A percentile compares a stretch with the other conserved stretches of the same genome.
These are phyloP conservation scores for Labeo rohita DNA, from an alignment of 2,113 vertebrate species.

Conservation along the genomic window DNA sequence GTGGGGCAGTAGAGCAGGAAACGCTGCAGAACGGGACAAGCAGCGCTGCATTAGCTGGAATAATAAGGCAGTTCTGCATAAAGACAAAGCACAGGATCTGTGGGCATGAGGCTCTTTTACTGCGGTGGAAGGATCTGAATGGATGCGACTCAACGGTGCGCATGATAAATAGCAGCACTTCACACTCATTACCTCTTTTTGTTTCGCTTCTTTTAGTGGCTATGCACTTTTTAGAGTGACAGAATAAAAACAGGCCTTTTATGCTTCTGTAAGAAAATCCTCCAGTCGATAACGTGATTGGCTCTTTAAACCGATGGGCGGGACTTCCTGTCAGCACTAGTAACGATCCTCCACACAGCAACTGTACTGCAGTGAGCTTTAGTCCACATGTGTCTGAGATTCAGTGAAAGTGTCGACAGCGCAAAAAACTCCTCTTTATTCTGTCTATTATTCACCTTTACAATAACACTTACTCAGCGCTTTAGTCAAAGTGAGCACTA, in stretches of 20 bases:
- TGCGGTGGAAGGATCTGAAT: not conserved
- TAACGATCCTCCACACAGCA: not conserved
- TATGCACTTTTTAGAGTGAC: not conserved
- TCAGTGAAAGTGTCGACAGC: slow-evolving; percentile 26
- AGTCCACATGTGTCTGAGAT: slow-evolving; percentile 27
- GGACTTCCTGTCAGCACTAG: not conserved
- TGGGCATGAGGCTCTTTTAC: not conserved
- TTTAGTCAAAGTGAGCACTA: slow-evolving; percentile 32
- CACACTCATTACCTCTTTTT: not conserved
- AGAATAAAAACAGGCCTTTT: not conserved
- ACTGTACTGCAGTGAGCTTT: not conserved
- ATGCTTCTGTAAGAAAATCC: not conserved
- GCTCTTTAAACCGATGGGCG: not conserved
- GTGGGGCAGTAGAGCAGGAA: not conserved
- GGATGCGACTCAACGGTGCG: not conserved
- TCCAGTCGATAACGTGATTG: not conserved
- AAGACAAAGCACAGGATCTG: slow-evolving; percentile 16
- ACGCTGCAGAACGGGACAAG: not conserved
- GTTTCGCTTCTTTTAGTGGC: not conserved
- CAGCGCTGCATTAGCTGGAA: slow-evolving; percentile 28
- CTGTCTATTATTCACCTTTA: slow-evolving; percentile 29
- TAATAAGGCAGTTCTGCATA: slow-evolving; percentile 34
- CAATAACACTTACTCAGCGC: slow-evolving; percentile 49
- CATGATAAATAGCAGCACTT: slow-evolving; percentile 12
- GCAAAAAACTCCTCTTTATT: slow-evolving; percentile 36